Evolutionary conservation across 2,888 invertebrate genomes (phyloP), one percentile per base, ranked within the genome.

Genomic region (Clistopyga incitator): DNA sequence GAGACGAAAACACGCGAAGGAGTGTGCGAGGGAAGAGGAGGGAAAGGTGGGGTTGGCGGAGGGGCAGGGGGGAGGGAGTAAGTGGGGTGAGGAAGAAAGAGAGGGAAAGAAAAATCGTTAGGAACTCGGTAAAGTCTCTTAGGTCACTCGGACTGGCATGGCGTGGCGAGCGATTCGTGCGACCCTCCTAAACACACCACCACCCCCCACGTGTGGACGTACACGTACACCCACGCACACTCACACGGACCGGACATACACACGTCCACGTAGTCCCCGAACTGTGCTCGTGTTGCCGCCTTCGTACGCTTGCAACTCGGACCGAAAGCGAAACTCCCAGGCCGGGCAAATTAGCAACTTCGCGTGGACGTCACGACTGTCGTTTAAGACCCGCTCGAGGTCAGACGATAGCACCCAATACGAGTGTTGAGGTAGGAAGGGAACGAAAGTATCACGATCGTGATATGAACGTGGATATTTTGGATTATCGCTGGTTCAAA

Each of bases 81-180:
- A 72, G 67, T 45, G 78, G 52, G 77, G 10, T 67, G 52, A 79
- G 72, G 72, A 50, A 75, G 82, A 84, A 74, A 78, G 84, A 86
- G 84, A 83, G 83, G 82, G 84, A 78, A 84, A 84, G 88, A 90
- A 88, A 90, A 90, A 90, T 90, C 90, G 90, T 89, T 90, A 90
- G 88, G 85, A 85, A 84, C 86, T 87, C 87, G 87, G 88, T 89
- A 88, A 85, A 90, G 89, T 88, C 88, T 87, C 88, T 87, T 88
- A 87, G 88, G 89, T 89, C 90, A 89, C 88, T 88, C 88, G 87
- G 88, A 86, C 88, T 87, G 84, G 74, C 78, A 79, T 84, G 79
- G 81, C 84, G 77, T 82, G 76, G 84, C 84, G 84, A 85, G 84
- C 80, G 82, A 84, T 85, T 85, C 84, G 85, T 80, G 85, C 81